Evolutionary conservation across 2,888 invertebrate species (phyloP).

Genomic region (Netelia melanura): DNA sequence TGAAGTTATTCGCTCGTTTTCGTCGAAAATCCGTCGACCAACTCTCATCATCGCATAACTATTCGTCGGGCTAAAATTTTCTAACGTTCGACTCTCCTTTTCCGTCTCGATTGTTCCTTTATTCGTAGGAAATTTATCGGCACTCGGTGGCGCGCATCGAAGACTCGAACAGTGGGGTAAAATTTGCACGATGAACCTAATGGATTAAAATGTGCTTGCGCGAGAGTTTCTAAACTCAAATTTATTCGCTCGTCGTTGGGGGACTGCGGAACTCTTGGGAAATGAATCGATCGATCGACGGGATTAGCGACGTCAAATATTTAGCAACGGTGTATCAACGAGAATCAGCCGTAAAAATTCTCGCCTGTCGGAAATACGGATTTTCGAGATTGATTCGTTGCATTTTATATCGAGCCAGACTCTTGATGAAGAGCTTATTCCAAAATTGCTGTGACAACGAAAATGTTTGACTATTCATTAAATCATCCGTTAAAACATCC

Average conservation of each 20-base stretch:
- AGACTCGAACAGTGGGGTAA: neutral
- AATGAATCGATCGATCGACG: too few species aligned
- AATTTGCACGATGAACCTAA: neutral
- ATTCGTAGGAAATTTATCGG: conserved; percentile 21
- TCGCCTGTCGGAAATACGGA: too few species aligned
- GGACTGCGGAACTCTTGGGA: too few species aligned
- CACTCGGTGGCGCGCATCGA: neutral
- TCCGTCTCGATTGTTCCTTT: conserved; percentile 1
- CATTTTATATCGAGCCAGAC: too few species aligned
- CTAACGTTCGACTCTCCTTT: neutral
- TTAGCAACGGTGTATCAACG: too few species aligned
- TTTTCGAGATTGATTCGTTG: too few species aligned
- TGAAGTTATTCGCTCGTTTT: conserved; percentile 6
- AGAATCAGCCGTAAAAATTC: too few species aligned
- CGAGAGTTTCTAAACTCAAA: neutral
- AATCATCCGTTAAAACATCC: too few species aligned
- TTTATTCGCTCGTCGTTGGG: neutral
- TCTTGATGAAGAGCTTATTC: too few species aligned
- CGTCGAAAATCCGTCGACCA: neutral
- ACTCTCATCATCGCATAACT: conserved; percentile 1
- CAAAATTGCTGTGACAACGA: too few species aligned
- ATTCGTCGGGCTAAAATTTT: conserved; percentile 9
- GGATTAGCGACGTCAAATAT: too few species aligned
- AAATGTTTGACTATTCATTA: too few species aligned
- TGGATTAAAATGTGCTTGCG: neutral